These are phyloP conservation scores for Mustela erminea DNA, from an alignment of 2,797 vertebrate genomes.

Conservation along the genomic window DNA sequence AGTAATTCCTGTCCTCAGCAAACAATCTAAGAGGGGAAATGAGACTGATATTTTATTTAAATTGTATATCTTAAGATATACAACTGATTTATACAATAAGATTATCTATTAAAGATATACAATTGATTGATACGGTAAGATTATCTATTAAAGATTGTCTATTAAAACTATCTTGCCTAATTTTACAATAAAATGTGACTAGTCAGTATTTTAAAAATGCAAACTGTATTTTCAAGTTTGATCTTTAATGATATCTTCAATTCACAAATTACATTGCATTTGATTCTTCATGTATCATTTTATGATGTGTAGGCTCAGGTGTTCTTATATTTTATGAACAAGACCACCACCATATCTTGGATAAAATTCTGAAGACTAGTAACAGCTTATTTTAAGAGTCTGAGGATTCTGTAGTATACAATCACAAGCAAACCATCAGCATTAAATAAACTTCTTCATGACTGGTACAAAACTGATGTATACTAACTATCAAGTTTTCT, in stretches of 20 bases:
- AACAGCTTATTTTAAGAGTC: neutral
- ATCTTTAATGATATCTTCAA: neutral
- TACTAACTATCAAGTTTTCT: neutral
- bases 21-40: neutral
- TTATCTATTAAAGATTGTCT: neutral
- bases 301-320: neutral
- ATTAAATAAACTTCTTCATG: slow-evolving; percentile 4
- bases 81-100: no score
- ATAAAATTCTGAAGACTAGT: slow-evolving; percentile 35
- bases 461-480: neutral
- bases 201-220: slow-evolving; percentile 20
- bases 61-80: neutral
- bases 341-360: neutral
- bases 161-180: slow-evolving; percentile 18
- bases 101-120: no score
- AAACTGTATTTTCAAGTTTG: slow-evolving; percentile 2
- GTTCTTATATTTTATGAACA: slow-evolving; percentile 4
- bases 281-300: neutral
- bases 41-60: slow-evolving; percentile 34
- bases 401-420: neutral
- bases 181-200: slow-evolving; percentile 3
- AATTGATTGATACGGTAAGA: no score
- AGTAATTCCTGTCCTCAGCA: neutral
- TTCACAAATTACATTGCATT: neutral
- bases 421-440: neutral